phyloP scores from a whole-genome alignment of 2,113 vertebrate genomes.

The Prochilodus magdalenae region DNA sequence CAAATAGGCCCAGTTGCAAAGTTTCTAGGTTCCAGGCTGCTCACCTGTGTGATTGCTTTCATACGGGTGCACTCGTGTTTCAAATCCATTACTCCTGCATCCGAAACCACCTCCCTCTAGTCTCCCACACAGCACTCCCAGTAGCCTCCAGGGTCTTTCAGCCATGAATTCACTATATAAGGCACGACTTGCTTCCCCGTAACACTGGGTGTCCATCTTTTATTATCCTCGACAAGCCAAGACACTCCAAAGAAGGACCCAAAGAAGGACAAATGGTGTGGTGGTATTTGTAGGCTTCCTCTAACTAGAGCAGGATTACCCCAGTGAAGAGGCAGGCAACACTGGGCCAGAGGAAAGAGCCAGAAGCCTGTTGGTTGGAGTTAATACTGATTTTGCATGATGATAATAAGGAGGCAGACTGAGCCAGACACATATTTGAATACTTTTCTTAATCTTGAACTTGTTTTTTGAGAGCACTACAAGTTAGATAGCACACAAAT shows the following conservation, averaged over 20 bases:
- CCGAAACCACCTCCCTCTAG: conserved; percentile 45
- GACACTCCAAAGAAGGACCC: conserved; percentile 35
- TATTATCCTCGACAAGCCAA: conserved; percentile 33
- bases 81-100: conserved; percentile 23
- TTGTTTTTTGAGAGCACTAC: no score
- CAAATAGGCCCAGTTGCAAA: neutral
- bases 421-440: neutral
- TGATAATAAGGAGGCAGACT: neutral
- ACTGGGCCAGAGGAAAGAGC: conserved; percentile 29
- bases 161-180: conserved; percentile 67
- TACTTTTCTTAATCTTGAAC: no score
- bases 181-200: conserved; percentile 43
- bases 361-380: conserved; percentile 48
- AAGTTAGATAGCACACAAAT: no score
- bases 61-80: conserved; percentile 57
- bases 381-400: conserved; percentile 4
- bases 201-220: conserved; percentile 57
- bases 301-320: neutral
- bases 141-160: conserved; percentile 55
- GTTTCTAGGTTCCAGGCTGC: neutral
- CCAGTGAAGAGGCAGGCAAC: conserved; percentile 29
- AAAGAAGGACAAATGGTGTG: conserved; percentile 59
- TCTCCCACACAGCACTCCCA: conserved; percentile 43
- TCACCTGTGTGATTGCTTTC: conserved; percentile 42
- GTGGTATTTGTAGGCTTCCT: conserved; percentile 47